Evolutionary conservation across 1,140 invertebrate genomes (phyloP), one percentile per base, ranked within the genome.

Genomic region (Zaprionus taronus): DNA sequence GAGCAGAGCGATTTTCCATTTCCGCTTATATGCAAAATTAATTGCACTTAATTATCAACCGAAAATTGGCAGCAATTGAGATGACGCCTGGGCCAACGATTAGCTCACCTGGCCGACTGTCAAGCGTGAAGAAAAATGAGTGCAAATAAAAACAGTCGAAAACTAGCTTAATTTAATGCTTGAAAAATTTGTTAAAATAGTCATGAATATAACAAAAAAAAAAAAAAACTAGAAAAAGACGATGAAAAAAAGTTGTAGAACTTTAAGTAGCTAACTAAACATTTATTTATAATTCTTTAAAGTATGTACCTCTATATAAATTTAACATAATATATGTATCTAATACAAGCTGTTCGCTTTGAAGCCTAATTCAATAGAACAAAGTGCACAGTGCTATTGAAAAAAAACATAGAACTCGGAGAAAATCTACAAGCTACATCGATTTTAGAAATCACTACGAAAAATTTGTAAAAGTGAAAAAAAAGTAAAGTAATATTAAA

Each of bases 11-110:
- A 69, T 86, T 73, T 90, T 81, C 78, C 84, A 85, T 85, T 89
- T 89, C 84, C 84, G 85, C 72, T 84, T 81, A 81, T 76, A 84
- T 90, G 81, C 84, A 49, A 81, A 89, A 90, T 89, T 89, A 89
- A 89, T 89, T 90, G 81, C 77, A 74, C 66, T 74, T 85, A 89
- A 89, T 87, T 79, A 83, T 72, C 63, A 70, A 64, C 71, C 71
- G 36, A 80, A 79, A 81, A 79, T 71, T 72, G 67, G 17, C 72
- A 61, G 65, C 79, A 72, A 81, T 77, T 76, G 65, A 68, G 41
- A 47, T 47, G 41, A 56, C 60, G 62, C 63, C 55, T 47, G 38
- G 61, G 53, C 20, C 3, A 24, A 24, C 47, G 72, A 77, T 83
- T 56, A 83, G 73, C 83, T 78, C 83, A 80, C 80, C 80, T 83